phyloP scores from a whole-genome alignment of 2,888 invertebrate species.

The Mantis religiosa region DNA sequence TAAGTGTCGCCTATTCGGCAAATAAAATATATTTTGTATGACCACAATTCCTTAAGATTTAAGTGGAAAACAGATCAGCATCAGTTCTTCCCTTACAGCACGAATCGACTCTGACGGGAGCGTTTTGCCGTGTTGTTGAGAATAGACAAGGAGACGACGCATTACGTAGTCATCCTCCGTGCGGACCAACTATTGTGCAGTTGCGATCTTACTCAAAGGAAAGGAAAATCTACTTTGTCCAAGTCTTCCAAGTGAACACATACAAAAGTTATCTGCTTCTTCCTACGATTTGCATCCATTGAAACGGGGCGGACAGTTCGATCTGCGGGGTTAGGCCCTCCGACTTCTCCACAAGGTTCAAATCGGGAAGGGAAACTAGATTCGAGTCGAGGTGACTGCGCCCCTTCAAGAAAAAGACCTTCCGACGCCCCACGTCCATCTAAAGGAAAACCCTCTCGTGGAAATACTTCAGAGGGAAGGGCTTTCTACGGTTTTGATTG shows the following conservation, averaged over 20 bases:
- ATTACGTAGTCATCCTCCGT: background rate
- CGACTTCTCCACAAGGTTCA: background rate
- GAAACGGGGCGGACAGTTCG: background rate
- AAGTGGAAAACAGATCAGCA: background rate
- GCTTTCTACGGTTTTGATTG: background rate
- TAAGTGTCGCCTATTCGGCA: too few species aligned
- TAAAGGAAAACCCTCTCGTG: background rate
- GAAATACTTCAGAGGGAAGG: background rate
- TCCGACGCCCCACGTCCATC: background rate
- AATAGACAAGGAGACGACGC: background rate
- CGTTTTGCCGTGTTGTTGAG: background rate
- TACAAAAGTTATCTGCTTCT: background rate
- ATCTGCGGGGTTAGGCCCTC: background rate
- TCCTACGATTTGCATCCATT: background rate
- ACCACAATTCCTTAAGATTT: too few species aligned
- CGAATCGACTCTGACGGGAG: background rate
- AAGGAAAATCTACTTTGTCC: background rate
- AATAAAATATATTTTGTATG: too few species aligned
- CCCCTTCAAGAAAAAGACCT: background rate
- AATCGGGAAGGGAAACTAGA: background rate
- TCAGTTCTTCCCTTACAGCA: background rate
- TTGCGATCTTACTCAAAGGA: background rate
- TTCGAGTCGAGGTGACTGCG: background rate
- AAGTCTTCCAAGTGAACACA: background rate
- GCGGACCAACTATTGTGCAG: background rate